A percentile compares a stretch with the other conserved stretches of the same genome.
Conservation (phyloP, 2,888 invertebrate genomes). For the Syrista parreyssii region DNA sequence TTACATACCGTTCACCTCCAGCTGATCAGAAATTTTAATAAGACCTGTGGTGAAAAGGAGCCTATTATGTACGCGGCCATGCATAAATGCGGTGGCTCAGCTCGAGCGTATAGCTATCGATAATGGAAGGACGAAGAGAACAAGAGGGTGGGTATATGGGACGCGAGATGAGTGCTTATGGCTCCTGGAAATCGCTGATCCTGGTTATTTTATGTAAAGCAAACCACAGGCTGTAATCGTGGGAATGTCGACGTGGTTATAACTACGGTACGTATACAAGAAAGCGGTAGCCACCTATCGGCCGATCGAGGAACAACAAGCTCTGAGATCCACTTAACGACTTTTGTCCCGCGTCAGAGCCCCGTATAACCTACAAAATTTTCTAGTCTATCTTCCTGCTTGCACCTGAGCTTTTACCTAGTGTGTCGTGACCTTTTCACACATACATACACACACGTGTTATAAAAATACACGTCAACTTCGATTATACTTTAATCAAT, state of each 20-base stretch:
- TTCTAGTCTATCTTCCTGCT: background rate
- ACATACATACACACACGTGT: no score
- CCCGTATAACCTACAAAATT: background rate
- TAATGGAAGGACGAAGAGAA: slow-evolving; percentile 30
- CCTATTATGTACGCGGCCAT: slow-evolving; percentile 41
- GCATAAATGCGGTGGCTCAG: slow-evolving; percentile 47
- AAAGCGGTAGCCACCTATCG: background rate
- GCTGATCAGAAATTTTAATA: slow-evolving; percentile 69
- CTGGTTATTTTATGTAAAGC: slow-evolving; percentile 38
- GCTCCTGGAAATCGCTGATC: slow-evolving; percentile 37
- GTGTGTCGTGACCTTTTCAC: background rate
- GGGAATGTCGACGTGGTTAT: slow-evolving; percentile 24
- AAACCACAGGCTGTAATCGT: slow-evolving; percentile 21
- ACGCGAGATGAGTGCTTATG: slow-evolving; percentile 24
- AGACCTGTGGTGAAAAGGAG: slow-evolving; percentile 55
- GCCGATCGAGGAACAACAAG: background rate
- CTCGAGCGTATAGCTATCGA: slow-evolving; percentile 32
- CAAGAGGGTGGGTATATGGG: slow-evolving; percentile 11
- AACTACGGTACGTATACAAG: background rate
- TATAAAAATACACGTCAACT: background rate
- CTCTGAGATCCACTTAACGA: background rate
- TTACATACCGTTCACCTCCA: slow-evolving; percentile 67
- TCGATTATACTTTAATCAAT: background rate
- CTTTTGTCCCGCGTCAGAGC: background rate
- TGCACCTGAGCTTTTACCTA: background rate